phyloP scores from a whole-genome alignment of 2,113 vertebrate genomes.

The Boulengeromyrus knoepffleri region DNA sequence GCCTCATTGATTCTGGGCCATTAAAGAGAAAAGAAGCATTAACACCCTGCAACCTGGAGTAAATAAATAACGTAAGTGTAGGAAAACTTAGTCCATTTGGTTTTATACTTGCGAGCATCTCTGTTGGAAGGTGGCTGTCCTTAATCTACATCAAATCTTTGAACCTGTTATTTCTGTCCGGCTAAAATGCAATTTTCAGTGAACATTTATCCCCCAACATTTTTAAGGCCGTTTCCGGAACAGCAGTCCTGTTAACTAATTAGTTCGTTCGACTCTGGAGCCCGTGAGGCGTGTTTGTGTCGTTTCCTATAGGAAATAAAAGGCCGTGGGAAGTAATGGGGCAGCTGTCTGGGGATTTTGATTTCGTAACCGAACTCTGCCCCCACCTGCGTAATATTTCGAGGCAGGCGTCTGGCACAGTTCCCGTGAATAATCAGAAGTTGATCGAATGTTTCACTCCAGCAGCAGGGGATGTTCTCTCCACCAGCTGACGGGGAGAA shows the following conservation, averaged over 20 bases:
- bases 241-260: neutral
- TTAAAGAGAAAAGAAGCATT: neutral
- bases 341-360: neutral
- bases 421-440: conserved; percentile 3
- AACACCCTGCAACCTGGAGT: neutral
- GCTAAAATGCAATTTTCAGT: neutral
- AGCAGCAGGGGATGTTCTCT: neutral
- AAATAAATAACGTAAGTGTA: neutral
- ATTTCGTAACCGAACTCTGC: neutral
- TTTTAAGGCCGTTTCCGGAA: neutral
- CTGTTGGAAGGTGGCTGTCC: neutral
- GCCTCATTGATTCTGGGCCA: neutral
- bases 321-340: neutral
- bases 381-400: neutral
- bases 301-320: conserved; percentile 1
- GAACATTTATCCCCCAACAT: neutral
- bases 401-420: neutral
- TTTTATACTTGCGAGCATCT: neutral
- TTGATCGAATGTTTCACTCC: neutral
- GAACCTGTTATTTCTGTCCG: neutral
- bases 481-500: neutral
- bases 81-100: neutral
- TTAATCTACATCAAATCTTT: neutral
- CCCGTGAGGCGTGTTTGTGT: neutral
- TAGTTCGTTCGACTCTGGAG: neutral